A percentile compares a stretch with the other conserved stretches of the same genome.
These are phyloP conservation scores for Galemys pyrenaicus DNA, from an alignment of 2,113 vertebrate species.

Conservation along the genomic window DNA sequence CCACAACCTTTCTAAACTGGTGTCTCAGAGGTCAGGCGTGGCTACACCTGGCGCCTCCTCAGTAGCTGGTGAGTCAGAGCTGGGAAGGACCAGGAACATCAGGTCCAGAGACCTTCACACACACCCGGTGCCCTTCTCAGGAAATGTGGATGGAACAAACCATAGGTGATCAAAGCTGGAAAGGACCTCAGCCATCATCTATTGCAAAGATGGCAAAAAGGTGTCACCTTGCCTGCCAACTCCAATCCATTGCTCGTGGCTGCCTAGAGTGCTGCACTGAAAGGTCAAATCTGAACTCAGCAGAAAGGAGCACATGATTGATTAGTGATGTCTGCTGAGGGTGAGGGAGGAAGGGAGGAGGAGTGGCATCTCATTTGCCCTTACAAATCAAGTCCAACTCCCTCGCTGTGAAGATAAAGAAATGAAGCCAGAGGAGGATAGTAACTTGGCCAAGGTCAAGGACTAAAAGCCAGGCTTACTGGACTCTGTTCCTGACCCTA, in stretches of 20 bases:
- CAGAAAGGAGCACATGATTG: slow-evolving; percentile 67
- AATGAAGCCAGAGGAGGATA: background rate
- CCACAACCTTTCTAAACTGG: slow-evolving; percentile 28
- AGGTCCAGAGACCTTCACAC: background rate
- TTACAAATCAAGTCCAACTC: background rate
- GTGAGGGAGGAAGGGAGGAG: background rate
- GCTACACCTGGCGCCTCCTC: slow-evolving; percentile 14
- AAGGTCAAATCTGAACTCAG: slow-evolving; percentile 67
- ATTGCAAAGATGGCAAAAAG: slow-evolving; percentile 17
- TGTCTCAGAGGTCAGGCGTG: background rate
- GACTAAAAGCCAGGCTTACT: background rate
- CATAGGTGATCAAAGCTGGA: background rate
- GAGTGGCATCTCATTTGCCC: background rate
- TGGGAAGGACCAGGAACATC: background rate
- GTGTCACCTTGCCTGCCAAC: slow-evolving; percentile 62
- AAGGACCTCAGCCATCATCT: slow-evolving; percentile 38
- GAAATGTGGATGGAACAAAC: background rate
- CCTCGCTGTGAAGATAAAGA: background rate
- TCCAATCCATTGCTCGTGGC: slow-evolving; percentile 54
- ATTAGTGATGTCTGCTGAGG: slow-evolving; percentile 60
- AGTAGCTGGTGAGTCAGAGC: background rate
- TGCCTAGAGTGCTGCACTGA: slow-evolving; percentile 16
- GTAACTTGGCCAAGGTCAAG: slow-evolving; percentile 4
- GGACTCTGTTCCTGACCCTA: background rate
- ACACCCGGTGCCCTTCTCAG: background rate